Evolutionary conservation across 2,888 invertebrate species (phyloP), one percentile per base, ranked within the genome.

Genomic region (Drosophila putrida): DNA sequence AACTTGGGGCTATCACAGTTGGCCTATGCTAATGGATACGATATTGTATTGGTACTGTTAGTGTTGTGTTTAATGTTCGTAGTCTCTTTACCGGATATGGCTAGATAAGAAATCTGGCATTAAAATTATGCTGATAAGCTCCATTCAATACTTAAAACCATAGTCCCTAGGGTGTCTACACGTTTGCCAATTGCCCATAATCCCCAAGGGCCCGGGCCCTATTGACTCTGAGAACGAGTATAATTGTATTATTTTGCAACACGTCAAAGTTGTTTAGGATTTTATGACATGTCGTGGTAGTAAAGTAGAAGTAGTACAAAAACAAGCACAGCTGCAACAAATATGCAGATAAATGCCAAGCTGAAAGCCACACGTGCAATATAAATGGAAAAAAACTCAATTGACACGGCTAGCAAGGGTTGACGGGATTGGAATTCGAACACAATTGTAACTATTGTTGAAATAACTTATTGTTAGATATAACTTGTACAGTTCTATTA

Each of bases 261-360:
- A 35, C 15, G 41, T 41, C 41, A 20, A 50, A 57, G 64, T 50
- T 59, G 66, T 66, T 75, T 51, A 31, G 20, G 46, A 44, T 50
- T 68, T 62, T 74, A 78, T 74, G 69, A 69, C 64, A 59, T 41
- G 58, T 63, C 46, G 61, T 59, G 47, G 64, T 27, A 47, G 64
- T 74, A 72, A 86, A 20, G 20, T 20, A 1, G 20, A 3, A 20
- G 20, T 20, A 20, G 20, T 20, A 20, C 20, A 20, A 20, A 20
- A 20, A 70, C 63, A 83, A 83, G 84, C 89, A 83, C 83, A 83
- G 89, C 83, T 83, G 83, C 83, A 83, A 63, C 83, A 72, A 80
- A 72, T 82, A 88, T 82, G 89, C 83, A 88, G 88, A 83, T 80
- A 71, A 69, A 57, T 70, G 50, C 20, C 65, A 54, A 88, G 88